Conservation (phyloP, 1,140 invertebrate genomes). For the Conus ventricosus region DNA sequence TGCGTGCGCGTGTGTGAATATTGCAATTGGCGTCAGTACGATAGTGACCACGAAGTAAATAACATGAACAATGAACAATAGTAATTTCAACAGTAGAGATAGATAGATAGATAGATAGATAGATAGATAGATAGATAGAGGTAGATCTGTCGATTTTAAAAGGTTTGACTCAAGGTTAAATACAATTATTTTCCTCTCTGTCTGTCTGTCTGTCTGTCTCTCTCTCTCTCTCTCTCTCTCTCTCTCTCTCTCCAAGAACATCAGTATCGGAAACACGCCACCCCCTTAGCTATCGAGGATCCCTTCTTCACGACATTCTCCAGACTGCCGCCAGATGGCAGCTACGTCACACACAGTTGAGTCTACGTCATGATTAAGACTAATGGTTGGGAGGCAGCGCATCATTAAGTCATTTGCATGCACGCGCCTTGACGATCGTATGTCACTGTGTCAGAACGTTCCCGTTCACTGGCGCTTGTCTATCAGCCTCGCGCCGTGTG, state of each 20-base stretch:
- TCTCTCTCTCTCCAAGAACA: background rate
- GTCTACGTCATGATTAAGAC: slow-evolving; percentile 40
- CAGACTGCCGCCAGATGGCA: slow-evolving; percentile 34
- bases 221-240: background rate
- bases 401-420: slow-evolving; percentile 40
- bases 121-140: too few species aligned
- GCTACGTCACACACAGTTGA: slow-evolving; percentile 37
- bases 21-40: too few species aligned
- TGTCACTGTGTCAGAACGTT: slow-evolving; percentile 8
- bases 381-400: slow-evolving; percentile 27
- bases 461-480: background rate
- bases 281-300: background rate
- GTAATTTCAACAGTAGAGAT: too few species aligned
- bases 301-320: slow-evolving; percentile 20
- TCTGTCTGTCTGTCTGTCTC: background rate
- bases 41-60: too few species aligned
- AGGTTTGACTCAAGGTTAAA: too few species aligned
- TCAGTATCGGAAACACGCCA: too few species aligned
- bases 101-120: too few species aligned
- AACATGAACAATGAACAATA: too few species aligned
- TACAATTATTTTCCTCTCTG: background rate
- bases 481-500: background rate
- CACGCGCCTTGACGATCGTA: slow-evolving; percentile 30
- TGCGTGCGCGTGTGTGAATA: background rate
- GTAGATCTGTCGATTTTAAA: too few species aligned